Evolutionary conservation across 2,888 invertebrate genomes (phyloP).

Genomic region (Drosophila melanocephala): DNA sequence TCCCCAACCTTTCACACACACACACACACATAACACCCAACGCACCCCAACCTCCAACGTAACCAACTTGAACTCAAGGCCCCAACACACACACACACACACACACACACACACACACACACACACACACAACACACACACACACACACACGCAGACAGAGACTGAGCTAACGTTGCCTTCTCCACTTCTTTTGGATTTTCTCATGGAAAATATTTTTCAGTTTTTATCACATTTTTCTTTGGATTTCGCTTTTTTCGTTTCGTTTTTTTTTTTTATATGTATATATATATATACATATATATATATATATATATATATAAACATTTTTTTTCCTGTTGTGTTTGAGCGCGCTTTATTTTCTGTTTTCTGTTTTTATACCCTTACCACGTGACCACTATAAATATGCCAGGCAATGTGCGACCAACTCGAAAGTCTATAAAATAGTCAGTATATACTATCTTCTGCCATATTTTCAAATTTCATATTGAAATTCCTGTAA

Average conservation of each 20-base stretch:
- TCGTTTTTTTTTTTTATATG: conserved; percentile 39
- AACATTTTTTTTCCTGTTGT: conserved; percentile 54
- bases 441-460: not conserved
- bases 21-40: conserved; percentile 8
- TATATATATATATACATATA: not conserved
- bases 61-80: conserved; percentile 64
- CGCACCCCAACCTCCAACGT: conserved; percentile 38
- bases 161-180: conserved; percentile 44
- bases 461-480: not conserved
- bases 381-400: conserved; percentile 28
- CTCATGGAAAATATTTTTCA: conserved; percentile 83
- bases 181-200: conserved; percentile 79
- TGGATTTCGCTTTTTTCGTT: conserved; percentile 71
- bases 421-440: not conserved
- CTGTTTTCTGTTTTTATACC: conserved; percentile 54
- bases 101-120: not conserved
- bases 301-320: not conserved
- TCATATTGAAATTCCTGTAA: not conserved
- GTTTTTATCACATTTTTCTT: conserved; percentile 82
- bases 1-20: not conserved
- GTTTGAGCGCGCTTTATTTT: conserved; percentile 60
- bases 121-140: conserved; percentile 3
- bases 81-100: conserved; percentile 26
- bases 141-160: conserved; percentile 21
- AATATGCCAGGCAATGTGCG: conserved; percentile 21